Evolutionary conservation across 2,797 vertebrate species (phyloP), one percentile per base, ranked within the genome.

Genomic region (Acipenser transmontanus): DNA sequence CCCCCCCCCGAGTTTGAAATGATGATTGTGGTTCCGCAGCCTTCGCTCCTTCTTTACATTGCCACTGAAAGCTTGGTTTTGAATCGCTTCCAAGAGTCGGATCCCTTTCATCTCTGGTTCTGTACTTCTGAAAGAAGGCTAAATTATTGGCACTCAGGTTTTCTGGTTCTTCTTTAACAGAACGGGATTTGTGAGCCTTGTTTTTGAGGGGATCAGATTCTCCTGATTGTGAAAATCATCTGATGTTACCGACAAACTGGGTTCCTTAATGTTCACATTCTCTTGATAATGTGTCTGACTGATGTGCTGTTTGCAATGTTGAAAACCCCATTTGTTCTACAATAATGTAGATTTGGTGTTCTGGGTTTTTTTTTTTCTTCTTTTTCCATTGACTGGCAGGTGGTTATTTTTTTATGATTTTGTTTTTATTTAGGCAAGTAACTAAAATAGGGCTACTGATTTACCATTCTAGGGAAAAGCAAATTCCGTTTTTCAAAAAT

Each of bases 341-440:
- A 78, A 82, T 87, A 86, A 89, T 83, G 86, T 85, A 88, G 81
- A 90, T 91, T 51, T 47, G 69, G 68, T 66, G 60, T 68, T 57
- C 0, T 69, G 47, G 68, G 11, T 17, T 47, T 65, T 68, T 65
- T 72, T 68, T 68, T 63, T 8, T 48, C 62, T 60, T 51, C 56
- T 59, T 73, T 47, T 49, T 51, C 67, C 57, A 49, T 64, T 67
- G 56, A 62, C 67, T 67, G 59, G 68, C 59, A 51, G 47, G 20
- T 13, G 62, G 61, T 60, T 73, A 47, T 68, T 66, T 56, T 34
- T 62, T 62, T 62, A 9, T 47, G 10, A 11, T 34, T 62, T 47
- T 47, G 4, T 47, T 47, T 62, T 12, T 51, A 6, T 64, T 50
- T 20, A 68, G 11, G 62, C 64, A 34, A 34, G 4, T 34, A 34